Percentiles rank a stretch among this genome's conserved stretches.
phyloP scores from a whole-genome alignment of 1,140 invertebrate genomes.

The Monochamus saltuarius region DNA sequence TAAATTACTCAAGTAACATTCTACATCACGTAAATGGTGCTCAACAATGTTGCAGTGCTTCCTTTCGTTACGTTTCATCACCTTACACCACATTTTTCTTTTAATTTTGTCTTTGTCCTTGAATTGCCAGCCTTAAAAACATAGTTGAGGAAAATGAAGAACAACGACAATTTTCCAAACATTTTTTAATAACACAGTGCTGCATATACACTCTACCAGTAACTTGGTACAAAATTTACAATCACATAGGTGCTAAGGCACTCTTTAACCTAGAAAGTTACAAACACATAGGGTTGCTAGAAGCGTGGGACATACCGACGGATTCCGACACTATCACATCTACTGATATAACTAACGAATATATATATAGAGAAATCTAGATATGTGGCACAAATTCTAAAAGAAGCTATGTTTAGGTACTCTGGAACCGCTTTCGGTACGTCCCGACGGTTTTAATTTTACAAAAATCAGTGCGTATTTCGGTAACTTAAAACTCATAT shows the following conservation, averaged over 20 bases:
- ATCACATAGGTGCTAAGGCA: conserved; percentile 22
- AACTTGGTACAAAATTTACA: conserved; percentile 24
- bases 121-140: too few species aligned
- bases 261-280: conserved; percentile 9
- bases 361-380: background rate
- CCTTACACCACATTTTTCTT: too few species aligned
- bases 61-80: too few species aligned
- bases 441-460: too few species aligned
- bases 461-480: too few species aligned
- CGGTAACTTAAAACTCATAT: too few species aligned
- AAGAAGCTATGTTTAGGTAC: background rate
- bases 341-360: background rate
- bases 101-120: too few species aligned
- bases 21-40: too few species aligned
- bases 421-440: background rate
- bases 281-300: background rate
- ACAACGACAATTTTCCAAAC: background rate
- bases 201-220: conserved; percentile 19
- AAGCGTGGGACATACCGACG: conserved; percentile 2
- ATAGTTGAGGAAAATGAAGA: too few species aligned
- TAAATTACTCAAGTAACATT: too few species aligned
- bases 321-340: background rate
- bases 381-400: background rate
- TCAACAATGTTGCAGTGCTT: too few species aligned
- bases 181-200: conserved; percentile 23